Conservation (phyloP, 2,797 vertebrate species). For the Phaenicophaeus curvirostris region DNA sequence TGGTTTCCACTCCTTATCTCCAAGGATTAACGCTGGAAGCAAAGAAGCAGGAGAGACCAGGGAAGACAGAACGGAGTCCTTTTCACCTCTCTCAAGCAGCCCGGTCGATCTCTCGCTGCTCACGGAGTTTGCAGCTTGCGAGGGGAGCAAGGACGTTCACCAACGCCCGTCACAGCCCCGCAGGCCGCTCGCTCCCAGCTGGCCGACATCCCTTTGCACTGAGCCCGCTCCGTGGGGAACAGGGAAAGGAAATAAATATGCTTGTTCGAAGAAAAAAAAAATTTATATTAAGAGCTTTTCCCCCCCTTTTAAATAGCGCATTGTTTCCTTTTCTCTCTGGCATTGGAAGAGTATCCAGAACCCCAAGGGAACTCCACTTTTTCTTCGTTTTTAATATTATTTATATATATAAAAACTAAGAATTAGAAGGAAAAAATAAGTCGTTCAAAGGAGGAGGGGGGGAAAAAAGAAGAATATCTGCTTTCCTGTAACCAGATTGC, state of each 20-base stretch:
- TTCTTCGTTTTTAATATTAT: background rate
- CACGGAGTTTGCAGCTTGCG: background rate
- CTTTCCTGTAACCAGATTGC: slow-evolving; percentile 36
- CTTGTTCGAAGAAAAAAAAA: slow-evolving; percentile 2
- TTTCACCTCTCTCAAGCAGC: background rate
- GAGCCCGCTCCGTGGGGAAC: background rate
- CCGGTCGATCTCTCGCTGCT: accelerated
- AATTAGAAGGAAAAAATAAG: slow-evolving; percentile 10
- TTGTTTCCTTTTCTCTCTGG: slow-evolving; percentile 24
- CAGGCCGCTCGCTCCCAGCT: background rate
- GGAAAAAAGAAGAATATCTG: background rate
- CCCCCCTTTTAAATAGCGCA: slow-evolving; percentile 25
- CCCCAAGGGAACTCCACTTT: background rate
- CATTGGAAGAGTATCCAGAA: background rate
- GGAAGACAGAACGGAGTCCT: background rate
- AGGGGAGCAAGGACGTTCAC: background rate
- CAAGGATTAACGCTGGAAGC: background rate
- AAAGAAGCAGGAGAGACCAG: background rate
- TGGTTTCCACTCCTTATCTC: background rate
- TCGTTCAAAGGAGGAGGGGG: background rate
- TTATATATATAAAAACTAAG: slow-evolving; percentile 15
- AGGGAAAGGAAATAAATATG: slow-evolving; percentile 59
- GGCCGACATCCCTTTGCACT: background rate
- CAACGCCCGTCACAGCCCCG: background rate
- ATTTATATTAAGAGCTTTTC: slow-evolving; percentile 43